A percentile compares a stretch with the other conserved stretches of the same genome.
These are phyloP conservation scores for Limnephilus marmoratus DNA, from an alignment of 2,888 invertebrate species.

Conservation along the genomic window DNA sequence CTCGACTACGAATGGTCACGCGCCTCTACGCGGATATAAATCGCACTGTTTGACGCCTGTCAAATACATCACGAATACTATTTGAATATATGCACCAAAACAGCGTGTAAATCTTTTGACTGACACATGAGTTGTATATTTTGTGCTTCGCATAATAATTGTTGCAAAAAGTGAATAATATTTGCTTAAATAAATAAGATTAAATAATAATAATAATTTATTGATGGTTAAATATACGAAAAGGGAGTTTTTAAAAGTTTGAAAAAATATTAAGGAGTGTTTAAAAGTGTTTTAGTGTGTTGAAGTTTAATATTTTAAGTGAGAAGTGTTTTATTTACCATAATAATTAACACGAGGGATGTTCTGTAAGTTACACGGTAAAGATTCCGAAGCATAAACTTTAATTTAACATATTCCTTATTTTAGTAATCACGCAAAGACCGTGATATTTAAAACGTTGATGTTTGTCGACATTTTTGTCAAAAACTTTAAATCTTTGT, in stretches of 20 bases:
- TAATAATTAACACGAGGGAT: background rate
- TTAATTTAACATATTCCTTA: background rate
- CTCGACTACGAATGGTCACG: conserved; percentile 31
- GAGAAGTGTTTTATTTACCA: background rate
- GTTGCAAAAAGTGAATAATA: background rate
- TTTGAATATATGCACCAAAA: background rate
- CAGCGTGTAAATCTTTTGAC: background rate
- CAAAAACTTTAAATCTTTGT: background rate
- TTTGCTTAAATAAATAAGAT: background rate
- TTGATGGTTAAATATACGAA: background rate
- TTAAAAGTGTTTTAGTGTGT: background rate
- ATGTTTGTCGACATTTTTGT: too few species aligned
- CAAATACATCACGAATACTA: background rate
- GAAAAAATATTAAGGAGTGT: background rate
- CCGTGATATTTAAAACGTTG: too few species aligned
- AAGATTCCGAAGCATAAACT: background rate
- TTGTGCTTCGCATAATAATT: background rate
- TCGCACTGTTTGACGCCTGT: conserved; percentile 23
- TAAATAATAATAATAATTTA: background rate
- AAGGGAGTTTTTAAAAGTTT: background rate
- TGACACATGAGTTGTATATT: background rate
- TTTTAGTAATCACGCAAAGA: background rate
- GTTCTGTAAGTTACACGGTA: background rate
- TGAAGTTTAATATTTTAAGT: background rate
- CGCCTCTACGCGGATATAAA: conserved; percentile 24